These are phyloP conservation scores for Microplitis demolitor DNA, from an alignment of 1,140 invertebrate species.

Conservation along the genomic window DNA sequence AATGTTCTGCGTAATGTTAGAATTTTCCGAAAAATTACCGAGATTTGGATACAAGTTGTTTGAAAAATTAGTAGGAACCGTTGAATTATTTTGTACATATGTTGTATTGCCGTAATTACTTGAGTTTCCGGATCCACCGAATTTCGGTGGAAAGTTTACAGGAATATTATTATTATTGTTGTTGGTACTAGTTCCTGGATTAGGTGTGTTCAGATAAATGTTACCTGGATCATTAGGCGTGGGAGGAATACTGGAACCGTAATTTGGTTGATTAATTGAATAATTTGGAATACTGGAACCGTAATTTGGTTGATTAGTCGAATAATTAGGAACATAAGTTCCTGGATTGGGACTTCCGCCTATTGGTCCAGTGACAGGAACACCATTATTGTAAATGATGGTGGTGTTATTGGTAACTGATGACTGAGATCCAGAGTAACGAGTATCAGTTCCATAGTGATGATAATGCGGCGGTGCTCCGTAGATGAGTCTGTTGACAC, in stretches of 20 bases:
- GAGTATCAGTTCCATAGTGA: neutral
- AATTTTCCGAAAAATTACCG: neutral
- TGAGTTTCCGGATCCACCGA: neutral
- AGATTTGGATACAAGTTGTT: neutral
- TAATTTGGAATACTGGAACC: neutral
- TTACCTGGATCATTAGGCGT: neutral
- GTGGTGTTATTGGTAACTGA: constrained; percentile 41
- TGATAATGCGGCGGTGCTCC: constrained; percentile 34
- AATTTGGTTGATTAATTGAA: neutral
- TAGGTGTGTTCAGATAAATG: neutral
- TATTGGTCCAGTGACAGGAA: constrained; percentile 16
- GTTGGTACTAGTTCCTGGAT: too few relatives aligned
- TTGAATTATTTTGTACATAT: neutral
- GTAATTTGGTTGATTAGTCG: neutral
- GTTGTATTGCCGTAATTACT: too few relatives aligned
- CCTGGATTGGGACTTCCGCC: neutral
- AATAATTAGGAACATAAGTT: neutral
- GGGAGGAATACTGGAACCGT: neutral
- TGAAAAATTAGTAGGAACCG: neutral
- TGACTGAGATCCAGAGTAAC: neutral
- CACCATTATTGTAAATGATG: constrained; percentile 47
- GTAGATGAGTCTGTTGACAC: constrained; percentile 44
- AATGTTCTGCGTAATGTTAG: neutral
- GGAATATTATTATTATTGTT: neutral
- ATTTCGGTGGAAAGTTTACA: neutral